Percentiles rank a stretch among this genome's conserved stretches.
Conservation (phyloP, 2,888 invertebrate species). For the Plebejus anna region DNA sequence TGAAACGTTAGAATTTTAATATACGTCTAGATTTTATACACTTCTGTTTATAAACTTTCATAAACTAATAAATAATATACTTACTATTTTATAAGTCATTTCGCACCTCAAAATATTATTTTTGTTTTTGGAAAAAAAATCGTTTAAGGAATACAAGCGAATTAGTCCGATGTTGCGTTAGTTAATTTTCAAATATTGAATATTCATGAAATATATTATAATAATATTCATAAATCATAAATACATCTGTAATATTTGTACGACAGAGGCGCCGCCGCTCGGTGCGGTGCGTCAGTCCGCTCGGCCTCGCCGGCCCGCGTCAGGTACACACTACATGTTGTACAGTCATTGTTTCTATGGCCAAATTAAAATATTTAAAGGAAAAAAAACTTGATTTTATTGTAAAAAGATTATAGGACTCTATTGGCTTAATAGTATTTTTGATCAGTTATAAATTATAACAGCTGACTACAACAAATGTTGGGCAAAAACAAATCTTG, state of each 20-base stretch:
- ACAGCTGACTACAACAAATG: too few relatives aligned
- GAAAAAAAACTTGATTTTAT: neutral
- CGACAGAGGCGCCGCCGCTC: conserved; percentile 69
- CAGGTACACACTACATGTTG: conserved; percentile 47
- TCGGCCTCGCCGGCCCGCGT: conserved; percentile 55
- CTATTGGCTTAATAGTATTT: too few relatives aligned
- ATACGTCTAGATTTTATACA: too few relatives aligned
- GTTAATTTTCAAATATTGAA: neutral
- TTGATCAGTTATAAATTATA: too few relatives aligned
- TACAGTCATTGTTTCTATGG: conserved; percentile 43
- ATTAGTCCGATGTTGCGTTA: neutral
- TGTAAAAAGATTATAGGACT: too few relatives aligned
- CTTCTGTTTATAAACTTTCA: too few relatives aligned
- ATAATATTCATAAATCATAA: too few relatives aligned
- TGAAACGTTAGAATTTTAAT: neutral
- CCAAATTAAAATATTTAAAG: conserved; percentile 32
- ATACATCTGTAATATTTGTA: conserved; percentile 42
- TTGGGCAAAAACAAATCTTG: too few relatives aligned
- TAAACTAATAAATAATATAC: too few relatives aligned
- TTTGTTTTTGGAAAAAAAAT: too few relatives aligned
- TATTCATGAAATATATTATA: neutral
- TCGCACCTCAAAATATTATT: too few relatives aligned
- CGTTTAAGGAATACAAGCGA: neutral
- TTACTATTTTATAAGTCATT: too few relatives aligned
- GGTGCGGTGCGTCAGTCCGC: conserved; percentile 71